A percentile compares a stretch with the other conserved stretches of the same genome.
Evolutionary conservation across 2,888 invertebrate species (phyloP).

Genomic region (Scaptomyza polygonia): DNA sequence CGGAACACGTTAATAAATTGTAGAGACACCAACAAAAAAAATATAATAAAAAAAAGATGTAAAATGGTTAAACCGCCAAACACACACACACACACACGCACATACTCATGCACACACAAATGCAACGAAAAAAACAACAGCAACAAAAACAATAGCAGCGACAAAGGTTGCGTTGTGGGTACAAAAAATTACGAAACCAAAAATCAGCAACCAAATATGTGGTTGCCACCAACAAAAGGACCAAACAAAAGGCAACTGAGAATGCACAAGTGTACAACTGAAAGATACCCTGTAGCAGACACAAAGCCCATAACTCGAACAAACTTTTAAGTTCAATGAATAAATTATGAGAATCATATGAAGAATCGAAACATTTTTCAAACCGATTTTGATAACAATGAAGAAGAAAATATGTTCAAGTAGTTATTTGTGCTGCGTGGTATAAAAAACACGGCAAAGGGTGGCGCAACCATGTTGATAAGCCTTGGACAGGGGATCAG

Average conservation of each 20-base stretch:
- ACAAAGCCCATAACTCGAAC: background rate
- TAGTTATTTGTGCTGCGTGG: constrained; percentile 1
- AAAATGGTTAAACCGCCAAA: constrained; percentile 65
- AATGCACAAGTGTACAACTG: background rate
- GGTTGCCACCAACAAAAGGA: constrained; percentile 73
- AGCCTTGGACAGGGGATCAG: constrained; percentile 20
- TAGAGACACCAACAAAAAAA: constrained; percentile 29
- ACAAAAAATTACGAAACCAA: constrained; percentile 81
- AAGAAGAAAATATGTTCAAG: too few species aligned
- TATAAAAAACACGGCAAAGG: constrained; percentile 17
- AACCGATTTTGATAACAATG: background rate
- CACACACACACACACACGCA: constrained; percentile 63
- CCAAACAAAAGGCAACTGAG: constrained; percentile 57
- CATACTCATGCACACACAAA: constrained; percentile 25
- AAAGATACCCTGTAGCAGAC: constrained; percentile 22
- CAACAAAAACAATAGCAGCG: constrained; percentile 34
- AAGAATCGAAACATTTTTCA: background rate
- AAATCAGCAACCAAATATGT: constrained; percentile 83
- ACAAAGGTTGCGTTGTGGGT: constrained; percentile 59
- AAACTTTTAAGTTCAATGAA: background rate
- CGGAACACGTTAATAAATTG: constrained; percentile 66
- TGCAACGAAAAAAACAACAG: constrained; percentile 51
- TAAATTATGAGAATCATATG: background rate
- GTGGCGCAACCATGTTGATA: constrained; percentile 1
- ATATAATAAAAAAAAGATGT: constrained; percentile 31